A percentile compares a stretch with the other conserved stretches of the same genome.
Conservation (phyloP, 2,797 vertebrate genomes). For the Glossophaga mutica region DNA sequence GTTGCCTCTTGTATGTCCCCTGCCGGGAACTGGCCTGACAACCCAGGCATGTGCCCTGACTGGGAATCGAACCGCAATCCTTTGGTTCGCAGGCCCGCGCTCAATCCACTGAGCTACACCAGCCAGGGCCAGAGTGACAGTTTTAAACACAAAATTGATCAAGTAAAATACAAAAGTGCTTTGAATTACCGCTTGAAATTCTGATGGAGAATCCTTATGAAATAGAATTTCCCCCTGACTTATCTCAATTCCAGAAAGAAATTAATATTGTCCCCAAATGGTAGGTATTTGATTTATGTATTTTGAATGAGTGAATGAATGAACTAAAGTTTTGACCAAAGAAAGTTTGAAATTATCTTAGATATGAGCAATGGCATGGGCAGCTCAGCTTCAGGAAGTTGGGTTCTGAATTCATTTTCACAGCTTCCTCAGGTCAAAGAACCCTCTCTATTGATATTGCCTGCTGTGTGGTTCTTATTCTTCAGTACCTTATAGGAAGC, state of each 20-base stretch:
- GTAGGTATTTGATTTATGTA: not conserved
- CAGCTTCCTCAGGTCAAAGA: not conserved
- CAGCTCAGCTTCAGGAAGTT: not conserved
- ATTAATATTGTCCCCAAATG: not conserved
- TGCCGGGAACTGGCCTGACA: too few species aligned
- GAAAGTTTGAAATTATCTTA: conserved; percentile 5
- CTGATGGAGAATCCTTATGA: conserved; percentile 16
- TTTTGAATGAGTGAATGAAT: not conserved
- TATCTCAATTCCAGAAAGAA: conserved; percentile 13
- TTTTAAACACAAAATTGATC: conserved; percentile 34
- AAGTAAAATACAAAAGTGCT: not conserved
- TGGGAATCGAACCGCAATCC: too few species aligned
- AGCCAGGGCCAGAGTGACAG: not conserved
- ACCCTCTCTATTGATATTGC: not conserved
- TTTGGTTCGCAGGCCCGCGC: too few species aligned
- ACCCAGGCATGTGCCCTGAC: too few species aligned
- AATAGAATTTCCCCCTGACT: conserved; percentile 26
- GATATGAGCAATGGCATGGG: not conserved
- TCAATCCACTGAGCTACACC: too few species aligned
- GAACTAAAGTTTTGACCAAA: conserved; percentile 16
- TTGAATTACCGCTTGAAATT: conserved; percentile 29
- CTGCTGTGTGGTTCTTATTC: not conserved
- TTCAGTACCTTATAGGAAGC: not conserved
- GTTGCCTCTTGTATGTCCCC: too few species aligned
- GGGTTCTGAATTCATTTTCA: not conserved